Evolutionary conservation across 2,113 vertebrate species (phyloP).

Genomic region (Phrynocephalus versicolor): DNA sequence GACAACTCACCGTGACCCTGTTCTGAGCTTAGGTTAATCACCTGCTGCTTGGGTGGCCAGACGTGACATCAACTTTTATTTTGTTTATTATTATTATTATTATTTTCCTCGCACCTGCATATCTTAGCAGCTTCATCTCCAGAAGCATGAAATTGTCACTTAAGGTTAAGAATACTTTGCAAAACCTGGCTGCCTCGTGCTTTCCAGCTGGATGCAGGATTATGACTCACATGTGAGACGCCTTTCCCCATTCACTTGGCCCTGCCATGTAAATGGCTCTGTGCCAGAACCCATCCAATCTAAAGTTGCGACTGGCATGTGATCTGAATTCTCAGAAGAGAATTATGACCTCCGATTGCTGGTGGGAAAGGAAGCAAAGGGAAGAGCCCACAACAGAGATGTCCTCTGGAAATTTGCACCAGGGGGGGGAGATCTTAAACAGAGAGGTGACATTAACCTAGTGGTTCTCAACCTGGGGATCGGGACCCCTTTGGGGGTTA

Average conservation of each 20-base stretch:
- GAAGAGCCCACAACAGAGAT: neutral
- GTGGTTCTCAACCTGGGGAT: too few relatives aligned
- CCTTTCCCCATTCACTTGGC: neutral
- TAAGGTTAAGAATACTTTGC: neutral
- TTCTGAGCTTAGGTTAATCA: constrained; percentile 19
- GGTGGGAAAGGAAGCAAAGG: neutral
- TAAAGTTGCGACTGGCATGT: neutral
- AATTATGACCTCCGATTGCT: neutral
- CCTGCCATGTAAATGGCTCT: too few relatives aligned
- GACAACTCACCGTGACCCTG: neutral
- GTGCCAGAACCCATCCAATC: neutral
- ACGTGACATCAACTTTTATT: neutral
- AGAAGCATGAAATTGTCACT: neutral
- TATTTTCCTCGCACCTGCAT: neutral
- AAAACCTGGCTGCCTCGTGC: neutral
- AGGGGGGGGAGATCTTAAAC: too few relatives aligned
- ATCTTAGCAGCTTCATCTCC: neutral
- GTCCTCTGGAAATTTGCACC: neutral
- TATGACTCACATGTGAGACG: neutral
- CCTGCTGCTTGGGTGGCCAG: neutral
- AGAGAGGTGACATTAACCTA: too few relatives aligned
- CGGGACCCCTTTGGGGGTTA: too few relatives aligned
- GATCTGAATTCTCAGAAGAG: neutral
- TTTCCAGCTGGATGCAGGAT: neutral
- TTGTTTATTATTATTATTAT: neutral